These are phyloP conservation scores for Fistularia commersonii DNA, from an alignment of 2,797 vertebrate species.

Conservation along the genomic window DNA sequence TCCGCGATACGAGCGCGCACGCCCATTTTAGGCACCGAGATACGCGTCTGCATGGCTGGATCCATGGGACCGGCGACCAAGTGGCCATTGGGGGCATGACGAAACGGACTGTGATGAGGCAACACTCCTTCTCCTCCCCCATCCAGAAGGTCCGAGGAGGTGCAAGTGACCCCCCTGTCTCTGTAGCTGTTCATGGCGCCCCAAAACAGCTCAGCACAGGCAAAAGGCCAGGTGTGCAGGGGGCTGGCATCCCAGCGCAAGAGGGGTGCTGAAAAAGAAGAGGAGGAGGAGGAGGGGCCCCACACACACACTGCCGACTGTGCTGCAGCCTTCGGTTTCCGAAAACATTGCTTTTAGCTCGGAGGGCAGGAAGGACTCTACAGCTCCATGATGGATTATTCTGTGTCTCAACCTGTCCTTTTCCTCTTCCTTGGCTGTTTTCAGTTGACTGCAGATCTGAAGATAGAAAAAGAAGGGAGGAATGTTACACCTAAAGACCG, in stretches of 20 bases:
- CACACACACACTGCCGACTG: constrained; percentile 46
- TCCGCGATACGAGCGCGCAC: constrained; percentile 89
- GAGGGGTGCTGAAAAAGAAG: constrained; percentile 43
- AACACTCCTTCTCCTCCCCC: constrained; percentile 54
- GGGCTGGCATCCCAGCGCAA: constrained; percentile 69
- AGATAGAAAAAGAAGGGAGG: constrained; percentile 6
- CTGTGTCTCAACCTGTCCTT: constrained; percentile 1
- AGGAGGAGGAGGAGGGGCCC: constrained; percentile 47
- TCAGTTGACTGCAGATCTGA: constrained; percentile 25
- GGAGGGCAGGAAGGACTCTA: constrained; percentile 37
- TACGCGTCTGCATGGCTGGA: constrained; percentile 55
- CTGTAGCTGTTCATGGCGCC: constrained; percentile 67
- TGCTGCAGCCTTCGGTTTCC: constrained; percentile 51
- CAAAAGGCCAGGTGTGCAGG: constrained; percentile 36
- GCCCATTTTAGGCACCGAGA: constrained; percentile 90
- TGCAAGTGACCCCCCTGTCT: constrained; percentile 77
- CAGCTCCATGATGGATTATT: constrained; percentile 38
- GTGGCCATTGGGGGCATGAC: constrained; percentile 76
- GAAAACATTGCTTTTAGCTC: constrained; percentile 63
- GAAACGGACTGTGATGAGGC: constrained; percentile 65
- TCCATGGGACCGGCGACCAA: constrained; percentile 43
- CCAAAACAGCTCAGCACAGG: constrained; percentile 60
- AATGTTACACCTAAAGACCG: background rate
- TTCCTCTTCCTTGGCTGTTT: constrained; percentile 14
- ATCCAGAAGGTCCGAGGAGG: constrained; percentile 75